A percentile compares a stretch with the other conserved stretches of the same genome.
Evolutionary conservation across 2,113 vertebrate genomes (phyloP).

Genomic region (Caranx melampygus): DNA sequence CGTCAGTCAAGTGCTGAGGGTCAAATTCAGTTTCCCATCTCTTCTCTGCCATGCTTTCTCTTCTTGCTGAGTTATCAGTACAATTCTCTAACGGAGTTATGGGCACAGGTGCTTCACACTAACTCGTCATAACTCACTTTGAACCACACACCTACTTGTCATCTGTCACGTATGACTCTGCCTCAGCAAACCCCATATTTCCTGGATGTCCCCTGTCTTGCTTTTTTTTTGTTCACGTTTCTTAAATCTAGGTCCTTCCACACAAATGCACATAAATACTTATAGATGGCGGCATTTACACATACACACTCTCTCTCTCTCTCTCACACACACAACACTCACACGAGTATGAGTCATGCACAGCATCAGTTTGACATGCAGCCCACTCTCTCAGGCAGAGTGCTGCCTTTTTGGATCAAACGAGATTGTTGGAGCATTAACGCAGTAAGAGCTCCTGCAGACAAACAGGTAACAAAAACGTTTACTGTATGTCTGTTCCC

Average conservation of each 20-base stretch:
- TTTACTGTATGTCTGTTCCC: constrained; percentile 44
- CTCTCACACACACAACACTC: constrained; percentile 20
- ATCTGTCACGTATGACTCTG: not conserved
- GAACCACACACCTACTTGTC: not conserved
- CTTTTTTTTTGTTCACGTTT: constrained; percentile 1
- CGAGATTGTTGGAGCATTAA: constrained; percentile 51
- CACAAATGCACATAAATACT: constrained; percentile 6
- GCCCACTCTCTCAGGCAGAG: constrained; percentile 55
- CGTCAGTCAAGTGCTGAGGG: not conserved
- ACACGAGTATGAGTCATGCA: constrained; percentile 46
- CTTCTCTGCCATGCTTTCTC: not conserved
- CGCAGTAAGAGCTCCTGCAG: constrained; percentile 46
- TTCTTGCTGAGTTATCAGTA: constrained; percentile 6
- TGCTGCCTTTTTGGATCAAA: constrained; percentile 51
- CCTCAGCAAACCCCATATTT: constrained; percentile 10
- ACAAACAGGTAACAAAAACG: constrained; percentile 61
- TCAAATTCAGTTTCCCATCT: not conserved
- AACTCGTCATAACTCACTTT: constrained; percentile 8
- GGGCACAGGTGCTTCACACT: not conserved
- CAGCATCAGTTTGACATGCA: constrained; percentile 51
- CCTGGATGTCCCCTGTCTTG: not conserved
- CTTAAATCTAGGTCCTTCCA: constrained; percentile 30
- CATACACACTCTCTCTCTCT: constrained; percentile 6
- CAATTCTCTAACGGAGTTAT: constrained; percentile 1
- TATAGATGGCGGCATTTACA: not conserved